Evolutionary conservation across 2,113 vertebrate genomes (phyloP).

Genomic region (Sinosuthora webbiana): DNA sequence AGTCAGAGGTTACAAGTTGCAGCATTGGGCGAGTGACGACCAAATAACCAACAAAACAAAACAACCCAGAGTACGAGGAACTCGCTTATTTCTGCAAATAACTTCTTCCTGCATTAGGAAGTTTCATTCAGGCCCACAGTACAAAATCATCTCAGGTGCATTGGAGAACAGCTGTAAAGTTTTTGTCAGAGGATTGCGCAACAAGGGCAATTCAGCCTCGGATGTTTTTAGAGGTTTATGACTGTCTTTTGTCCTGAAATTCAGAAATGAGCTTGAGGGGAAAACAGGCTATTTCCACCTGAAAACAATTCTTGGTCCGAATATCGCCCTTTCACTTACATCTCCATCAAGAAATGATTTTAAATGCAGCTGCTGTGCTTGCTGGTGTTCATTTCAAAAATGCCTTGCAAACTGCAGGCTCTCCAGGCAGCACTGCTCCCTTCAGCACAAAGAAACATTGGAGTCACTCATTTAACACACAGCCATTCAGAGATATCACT

Average conservation of each 20-base stretch:
- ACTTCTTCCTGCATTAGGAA: background rate
- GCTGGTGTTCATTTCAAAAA: background rate
- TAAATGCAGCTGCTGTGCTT: background rate
- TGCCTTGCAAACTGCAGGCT: background rate
- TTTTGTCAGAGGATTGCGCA: background rate
- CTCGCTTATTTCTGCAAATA: background rate
- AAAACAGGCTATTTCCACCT: background rate
- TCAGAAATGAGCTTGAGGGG: background rate
- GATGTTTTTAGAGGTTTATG: background rate
- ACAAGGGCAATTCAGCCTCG: background rate
- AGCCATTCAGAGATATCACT: background rate
- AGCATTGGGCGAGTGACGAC: background rate
- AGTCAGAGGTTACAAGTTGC: background rate
- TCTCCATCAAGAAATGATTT: constrained; percentile 19
- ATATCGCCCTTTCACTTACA: background rate
- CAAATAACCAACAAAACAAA: background rate
- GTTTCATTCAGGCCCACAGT: background rate
- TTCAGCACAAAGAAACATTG: background rate
- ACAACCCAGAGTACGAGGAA: background rate
- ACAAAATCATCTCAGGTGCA: background rate
- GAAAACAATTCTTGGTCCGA: background rate
- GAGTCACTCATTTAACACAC: background rate
- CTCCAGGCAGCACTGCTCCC: background rate
- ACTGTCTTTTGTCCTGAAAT: background rate
- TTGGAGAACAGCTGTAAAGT: background rate